Evolutionary conservation across 2,888 invertebrate genomes (phyloP), one percentile per base, ranked within the genome.

Genomic region (Gastracanthus pulcherrimus): DNA sequence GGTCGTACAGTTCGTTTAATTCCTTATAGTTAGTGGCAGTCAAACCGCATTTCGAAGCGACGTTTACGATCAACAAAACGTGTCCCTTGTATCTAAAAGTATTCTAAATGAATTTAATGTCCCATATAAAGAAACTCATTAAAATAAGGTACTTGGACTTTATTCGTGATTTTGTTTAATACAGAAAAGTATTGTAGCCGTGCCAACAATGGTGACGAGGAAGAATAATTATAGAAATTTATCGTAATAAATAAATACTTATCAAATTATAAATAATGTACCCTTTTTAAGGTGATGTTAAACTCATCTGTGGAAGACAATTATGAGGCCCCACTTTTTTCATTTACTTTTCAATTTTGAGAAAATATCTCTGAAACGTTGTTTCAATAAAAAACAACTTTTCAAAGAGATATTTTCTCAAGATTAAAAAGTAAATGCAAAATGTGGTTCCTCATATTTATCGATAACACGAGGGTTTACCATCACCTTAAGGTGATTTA

Each of bases 21-120:
- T 97, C 96, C 86, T 95, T 95, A 92, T 97, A 98, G 92, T 97
- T 96, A 84, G 94, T 95, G 77, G 95, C 94, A 0, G 97, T 97
- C 78, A 96, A 93, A 23, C 97, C 97, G 92, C 97, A 98, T 90
- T 97, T 95, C 5, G 96, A 96, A 5, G 98, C 98, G 45, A 98
- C 97, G 91, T 98, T 98, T 16, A 97, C 97, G 84, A 98, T 95
- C 76, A 98, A 92, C 85, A 95, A 94, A 66, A 97, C 97, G 92
- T 97, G 95, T 79, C 95, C 97, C 90, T 95, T 93, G 92, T 97
- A 97, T 38, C 90, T 91, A 62, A 23, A 87, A 75, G 69, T 51
- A 45, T 26, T 31, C 4, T 5, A 60, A 13, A 41, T 13, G 19
- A 55, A 19, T 48, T 19, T 48, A 66, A 29, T 66, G 34, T 31